Conservation (phyloP, 2,113 vertebrate genomes). For the Hypocryptadius cinnamomeus region DNA sequence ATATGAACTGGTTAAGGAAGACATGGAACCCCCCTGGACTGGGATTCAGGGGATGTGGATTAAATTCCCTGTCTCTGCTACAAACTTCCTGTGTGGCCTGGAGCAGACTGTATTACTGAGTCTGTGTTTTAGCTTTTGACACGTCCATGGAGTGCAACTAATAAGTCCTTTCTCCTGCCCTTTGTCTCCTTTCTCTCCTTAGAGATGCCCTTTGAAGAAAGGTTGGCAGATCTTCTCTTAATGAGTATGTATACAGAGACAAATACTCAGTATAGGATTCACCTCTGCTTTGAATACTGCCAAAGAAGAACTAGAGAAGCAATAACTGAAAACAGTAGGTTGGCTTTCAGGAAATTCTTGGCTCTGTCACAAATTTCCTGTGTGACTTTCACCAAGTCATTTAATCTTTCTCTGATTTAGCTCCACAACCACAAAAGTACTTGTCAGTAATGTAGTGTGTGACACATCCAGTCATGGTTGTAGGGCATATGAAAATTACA, state of each 20-base stretch:
- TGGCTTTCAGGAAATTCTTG: conserved; percentile 36
- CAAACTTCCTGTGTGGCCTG: conserved; percentile 50
- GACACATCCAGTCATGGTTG: background rate
- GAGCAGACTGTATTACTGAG: background rate
- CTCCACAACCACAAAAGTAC: background rate
- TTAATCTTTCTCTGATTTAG: conserved; percentile 8
- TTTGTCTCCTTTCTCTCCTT: background rate
- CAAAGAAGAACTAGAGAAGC: background rate
- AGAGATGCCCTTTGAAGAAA: background rate
- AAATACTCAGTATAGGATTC: background rate
- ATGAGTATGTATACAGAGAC: background rate
- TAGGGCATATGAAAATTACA: background rate
- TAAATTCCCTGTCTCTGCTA: conserved; percentile 8
- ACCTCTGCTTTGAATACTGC: background rate
- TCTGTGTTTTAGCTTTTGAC: conserved; percentile 24
- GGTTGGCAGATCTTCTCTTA: background rate
- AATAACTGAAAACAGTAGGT: conserved; percentile 5
- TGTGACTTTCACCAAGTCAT: background rate
- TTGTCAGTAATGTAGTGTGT: background rate
- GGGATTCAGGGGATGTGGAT: background rate
- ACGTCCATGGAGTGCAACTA: background rate
- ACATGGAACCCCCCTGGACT: background rate
- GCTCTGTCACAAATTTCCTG: conserved; percentile 11
- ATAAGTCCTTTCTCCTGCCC: background rate
- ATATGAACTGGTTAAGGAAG: conserved; percentile 5